A percentile compares a stretch with the other conserved stretches of the same genome.
Conservation (phyloP, 2,113 vertebrate species). For the Barbus barbus region DNA sequence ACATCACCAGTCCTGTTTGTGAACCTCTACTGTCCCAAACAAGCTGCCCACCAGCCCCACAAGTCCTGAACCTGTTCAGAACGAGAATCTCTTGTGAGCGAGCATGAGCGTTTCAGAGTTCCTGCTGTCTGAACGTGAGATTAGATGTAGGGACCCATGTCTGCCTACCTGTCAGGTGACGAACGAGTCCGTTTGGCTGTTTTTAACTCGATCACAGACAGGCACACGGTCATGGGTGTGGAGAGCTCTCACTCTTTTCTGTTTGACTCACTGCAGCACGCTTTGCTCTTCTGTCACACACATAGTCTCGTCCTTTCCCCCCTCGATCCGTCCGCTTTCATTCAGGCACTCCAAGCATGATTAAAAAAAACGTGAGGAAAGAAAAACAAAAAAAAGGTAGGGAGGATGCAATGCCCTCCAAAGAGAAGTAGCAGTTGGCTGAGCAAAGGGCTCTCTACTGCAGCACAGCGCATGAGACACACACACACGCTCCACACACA, state of each 20-base stretch:
- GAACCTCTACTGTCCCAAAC: conserved; percentile 9
- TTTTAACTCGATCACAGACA: conserved; percentile 72
- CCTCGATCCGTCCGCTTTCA: conserved; percentile 62
- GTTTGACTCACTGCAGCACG: conserved; percentile 30
- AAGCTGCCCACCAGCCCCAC: conserved; percentile 2
- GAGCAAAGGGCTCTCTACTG: conserved; percentile 91
- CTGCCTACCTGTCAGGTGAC: conserved; percentile 89
- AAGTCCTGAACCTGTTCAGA: conserved; percentile 38
- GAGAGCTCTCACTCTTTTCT: conserved; percentile 48
- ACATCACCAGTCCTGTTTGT: background rate
- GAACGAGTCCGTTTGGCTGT: conserved; percentile 76
- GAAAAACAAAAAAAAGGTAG: conserved; percentile 49
- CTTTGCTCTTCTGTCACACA: conserved; percentile 8
- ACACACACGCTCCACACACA: conserved; percentile 61
- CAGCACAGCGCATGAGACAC: conserved; percentile 82
- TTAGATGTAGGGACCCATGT: conserved; percentile 29
- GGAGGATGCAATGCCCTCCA: conserved; percentile 71
- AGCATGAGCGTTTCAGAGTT: background rate
- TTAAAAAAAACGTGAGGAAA: conserved; percentile 38
- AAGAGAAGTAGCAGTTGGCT: conserved; percentile 74
- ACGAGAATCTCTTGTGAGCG: background rate
- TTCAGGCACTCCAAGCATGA: conserved; percentile 61
- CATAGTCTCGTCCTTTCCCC: conserved; percentile 47
- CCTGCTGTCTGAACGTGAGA: background rate
- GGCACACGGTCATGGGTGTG: conserved; percentile 72